Evolutionary conservation across 2,797 vertebrate genomes (phyloP).

Genomic region (Diglossa cyanea): DNA sequence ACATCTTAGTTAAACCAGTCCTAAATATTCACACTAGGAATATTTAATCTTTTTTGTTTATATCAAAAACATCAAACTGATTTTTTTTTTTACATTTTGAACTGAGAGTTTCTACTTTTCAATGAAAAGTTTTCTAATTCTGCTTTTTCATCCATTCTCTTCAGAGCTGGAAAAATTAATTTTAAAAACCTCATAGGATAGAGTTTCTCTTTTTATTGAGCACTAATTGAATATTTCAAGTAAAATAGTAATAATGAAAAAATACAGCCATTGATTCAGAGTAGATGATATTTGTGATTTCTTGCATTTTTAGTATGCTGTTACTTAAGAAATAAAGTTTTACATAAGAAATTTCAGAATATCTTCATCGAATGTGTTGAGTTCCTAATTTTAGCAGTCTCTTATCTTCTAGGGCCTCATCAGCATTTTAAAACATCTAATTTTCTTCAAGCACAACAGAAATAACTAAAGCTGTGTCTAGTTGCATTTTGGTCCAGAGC

Average conservation of each 20-base stretch:
- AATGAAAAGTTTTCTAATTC: neutral
- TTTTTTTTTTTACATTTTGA: neutral
- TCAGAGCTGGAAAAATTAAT: neutral
- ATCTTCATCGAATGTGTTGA: neutral
- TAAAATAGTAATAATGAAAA: neutral
- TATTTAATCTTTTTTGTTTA: neutral
- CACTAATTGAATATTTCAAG: neutral
- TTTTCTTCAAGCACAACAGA: constrained; percentile 50
- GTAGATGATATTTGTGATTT: neutral
- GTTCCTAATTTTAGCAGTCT: constrained; percentile 47
- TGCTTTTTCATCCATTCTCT: neutral
- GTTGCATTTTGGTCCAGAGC: constrained; percentile 14
- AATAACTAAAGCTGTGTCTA: constrained; percentile 49
- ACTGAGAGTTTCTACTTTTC: neutral
- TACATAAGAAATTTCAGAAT: constrained; percentile 12
- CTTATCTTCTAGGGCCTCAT: constrained; percentile 29
- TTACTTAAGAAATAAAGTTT: constrained; percentile 6
- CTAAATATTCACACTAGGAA: neutral
- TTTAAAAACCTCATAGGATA: neutral
- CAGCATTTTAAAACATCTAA: constrained; percentile 25
- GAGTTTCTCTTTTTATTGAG: neutral
- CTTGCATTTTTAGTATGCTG: neutral
- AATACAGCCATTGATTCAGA: neutral
- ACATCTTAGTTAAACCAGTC: neutral
- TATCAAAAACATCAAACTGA: neutral